Base-by-base conservation (phyloP, 2,888 invertebrate genomes). In the Eupsilia transversa region DNA sequence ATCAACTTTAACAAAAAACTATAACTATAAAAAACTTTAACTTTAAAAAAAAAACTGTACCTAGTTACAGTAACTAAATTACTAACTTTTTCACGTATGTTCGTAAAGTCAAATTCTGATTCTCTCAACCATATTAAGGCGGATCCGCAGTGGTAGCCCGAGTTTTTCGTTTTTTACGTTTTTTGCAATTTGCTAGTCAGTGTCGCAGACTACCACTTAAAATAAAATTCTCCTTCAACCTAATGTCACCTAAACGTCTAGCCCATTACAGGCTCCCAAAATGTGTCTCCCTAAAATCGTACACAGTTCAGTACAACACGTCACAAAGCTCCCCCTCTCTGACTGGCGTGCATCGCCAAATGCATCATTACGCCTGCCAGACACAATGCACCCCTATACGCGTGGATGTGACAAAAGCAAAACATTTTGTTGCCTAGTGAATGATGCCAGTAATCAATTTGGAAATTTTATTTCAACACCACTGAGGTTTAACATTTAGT, bases 321-420 rank as follows among this genome's bases (percentile, higher is more conserved):
- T 86, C 87, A 83, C 86, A 84, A 86, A 82, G 73, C 84, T 41
- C 38, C 84, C 86, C 79, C 81, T 66, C 82, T 80, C 73, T 33
- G 74, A 85, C 78, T 85, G 83, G 88, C 86, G 87, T 90, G 93
- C 92, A 93, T 91, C 89, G 87, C 86, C 87, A 85, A 92, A 93
- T 92, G 93, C 93, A 92, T 92, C 93, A 94, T 93, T 93, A 92
- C 91, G 84, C 79, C 87, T 91, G 90, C 87, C 86, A 84, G 86
- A 83, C 83, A 92, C 92, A 92, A 88, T 89, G 84, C 86, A 78
- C 87, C 89, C 89, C 84, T 81, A 88, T 83, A 74, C 79, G 83
- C 77, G 85, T 87, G 87, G 72, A 68, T 77, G 65, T 87, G 87
- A 87, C 87, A 87, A 85, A 83, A 84, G 77, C 83, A 85, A 75